phyloP scores from a whole-genome alignment of 2,797 vertebrate genomes.

The Diplodus puntazzo region DNA sequence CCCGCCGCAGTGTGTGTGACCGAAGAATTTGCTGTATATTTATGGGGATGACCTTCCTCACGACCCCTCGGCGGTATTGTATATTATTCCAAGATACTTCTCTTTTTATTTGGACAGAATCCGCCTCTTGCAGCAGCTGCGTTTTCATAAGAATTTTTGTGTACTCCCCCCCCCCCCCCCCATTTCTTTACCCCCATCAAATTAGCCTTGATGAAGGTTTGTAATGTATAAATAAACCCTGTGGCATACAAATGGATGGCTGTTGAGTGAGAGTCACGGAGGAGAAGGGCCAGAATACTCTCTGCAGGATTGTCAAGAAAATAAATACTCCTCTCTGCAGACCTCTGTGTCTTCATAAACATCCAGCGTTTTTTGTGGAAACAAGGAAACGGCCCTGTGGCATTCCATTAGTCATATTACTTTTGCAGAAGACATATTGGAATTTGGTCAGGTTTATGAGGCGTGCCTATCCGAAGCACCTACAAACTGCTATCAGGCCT shows the following conservation, averaged over 20 bases:
- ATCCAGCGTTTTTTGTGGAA: conserved; percentile 75
- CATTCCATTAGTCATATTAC: conserved; percentile 75
- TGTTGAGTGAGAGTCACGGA: conserved; percentile 85
- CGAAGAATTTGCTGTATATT: conserved; percentile 82
- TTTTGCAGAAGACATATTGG: conserved; percentile 58
- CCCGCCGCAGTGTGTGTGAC: conserved; percentile 59
- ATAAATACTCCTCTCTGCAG: conserved; percentile 83
- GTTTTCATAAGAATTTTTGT: conserved; percentile 84
- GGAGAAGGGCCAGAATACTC: conserved; percentile 80
- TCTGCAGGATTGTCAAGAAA: conserved; percentile 84
- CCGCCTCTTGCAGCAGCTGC: conserved; percentile 84
- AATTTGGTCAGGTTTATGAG: conserved; percentile 43
- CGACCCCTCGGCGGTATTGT: conserved; percentile 80
- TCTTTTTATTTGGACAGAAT: conserved; percentile 86
- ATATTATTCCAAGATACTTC: conserved; percentile 87
- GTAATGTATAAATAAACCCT: conserved; percentile 88
- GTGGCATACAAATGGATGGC: conserved; percentile 86
- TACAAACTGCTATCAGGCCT: conserved; percentile 17
- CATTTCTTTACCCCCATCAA: conserved; percentile 81
- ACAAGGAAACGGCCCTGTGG: conserved; percentile 77
- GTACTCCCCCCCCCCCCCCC: conserved; percentile 56
- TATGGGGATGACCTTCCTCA: conserved; percentile 76
- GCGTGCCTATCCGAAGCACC: conserved; percentile 41
- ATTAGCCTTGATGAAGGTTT: conserved; percentile 89
- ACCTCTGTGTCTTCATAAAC: conserved; percentile 84